Evolutionary conservation across 2,888 invertebrate genomes (phyloP).

Genomic region (Acleris holmiana): DNA sequence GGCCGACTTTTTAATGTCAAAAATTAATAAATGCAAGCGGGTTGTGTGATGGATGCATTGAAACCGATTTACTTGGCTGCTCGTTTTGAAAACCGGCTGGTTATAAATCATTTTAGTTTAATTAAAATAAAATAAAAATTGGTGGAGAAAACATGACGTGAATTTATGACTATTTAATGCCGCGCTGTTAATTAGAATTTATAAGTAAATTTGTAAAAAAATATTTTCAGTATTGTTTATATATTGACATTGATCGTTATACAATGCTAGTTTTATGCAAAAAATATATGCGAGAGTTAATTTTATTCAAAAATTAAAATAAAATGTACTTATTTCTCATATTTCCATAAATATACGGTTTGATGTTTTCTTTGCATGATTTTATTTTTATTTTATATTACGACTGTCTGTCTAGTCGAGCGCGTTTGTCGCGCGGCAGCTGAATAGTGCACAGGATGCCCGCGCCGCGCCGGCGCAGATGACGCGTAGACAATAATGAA

Average conservation of each 20-base stretch:
- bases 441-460: constrained; percentile 32
- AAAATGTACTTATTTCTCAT: too few relatives aligned
- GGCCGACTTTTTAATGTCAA: constrained; percentile 38
- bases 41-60: constrained; percentile 33
- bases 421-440: constrained; percentile 29
- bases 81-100: constrained; percentile 33
- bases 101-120: constrained; percentile 30
- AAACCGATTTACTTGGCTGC: constrained; percentile 30
- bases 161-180: constrained; percentile 14
- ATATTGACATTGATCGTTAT: too few relatives aligned
- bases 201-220: background rate
- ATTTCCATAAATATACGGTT: background rate
- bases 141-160: constrained; percentile 6
- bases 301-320: too few relatives aligned
- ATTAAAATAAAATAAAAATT: constrained; percentile 8
- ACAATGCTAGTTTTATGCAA: too few relatives aligned
- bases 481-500: constrained; percentile 37
- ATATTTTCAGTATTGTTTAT: background rate
- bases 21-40: constrained; percentile 38
- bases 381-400: background rate
- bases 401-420: constrained; percentile 12
- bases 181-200: background rate
- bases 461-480: constrained; percentile 27
- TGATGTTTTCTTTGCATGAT: background rate
- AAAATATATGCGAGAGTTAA: too few relatives aligned